phyloP scores from a whole-genome alignment of 2,797 vertebrate genomes.

The Chelon labrosus region DNA sequence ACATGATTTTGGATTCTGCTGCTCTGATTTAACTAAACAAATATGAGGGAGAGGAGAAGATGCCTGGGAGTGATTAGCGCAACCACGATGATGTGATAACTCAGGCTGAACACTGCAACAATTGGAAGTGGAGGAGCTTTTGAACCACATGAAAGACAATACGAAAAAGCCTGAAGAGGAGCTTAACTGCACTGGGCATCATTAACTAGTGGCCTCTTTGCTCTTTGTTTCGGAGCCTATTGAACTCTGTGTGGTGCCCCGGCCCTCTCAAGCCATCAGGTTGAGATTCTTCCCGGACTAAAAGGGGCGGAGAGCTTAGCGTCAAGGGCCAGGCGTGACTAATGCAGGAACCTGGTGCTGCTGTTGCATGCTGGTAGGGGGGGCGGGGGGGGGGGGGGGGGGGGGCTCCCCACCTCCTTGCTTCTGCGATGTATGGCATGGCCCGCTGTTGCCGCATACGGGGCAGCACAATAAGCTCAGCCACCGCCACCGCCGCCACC shows the following conservation, averaged over 20 bases:
- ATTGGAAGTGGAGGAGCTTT: conserved; percentile 57
- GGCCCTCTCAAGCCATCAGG: conserved; percentile 52
- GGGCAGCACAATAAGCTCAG: conserved; percentile 59
- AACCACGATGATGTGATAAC: conserved; percentile 17
- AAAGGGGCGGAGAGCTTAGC: conserved; percentile 41
- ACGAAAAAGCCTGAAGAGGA: conserved; percentile 62
- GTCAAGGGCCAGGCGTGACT: conserved; percentile 70
- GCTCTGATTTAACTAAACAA: conserved; percentile 27
- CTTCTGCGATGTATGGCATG: conserved; percentile 36
- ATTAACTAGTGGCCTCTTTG: conserved; percentile 78
- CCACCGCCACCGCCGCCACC: conserved; percentile 11
- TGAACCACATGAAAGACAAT: conserved; percentile 66
- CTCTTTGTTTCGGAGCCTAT: conserved; percentile 79
- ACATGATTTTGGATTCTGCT: conserved; percentile 7
- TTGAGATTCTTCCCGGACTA: conserved; percentile 54
- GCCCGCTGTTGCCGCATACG: conserved; percentile 55
- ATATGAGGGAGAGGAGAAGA: conserved; percentile 21
- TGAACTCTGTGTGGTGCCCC: conserved; percentile 71
- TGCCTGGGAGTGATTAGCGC: conserved; percentile 31
- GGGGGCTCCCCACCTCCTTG: conserved; percentile 25
- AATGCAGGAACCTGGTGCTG: conserved; percentile 75
- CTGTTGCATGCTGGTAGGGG: conserved; percentile 61
- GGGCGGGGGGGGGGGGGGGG: conserved; percentile 6
- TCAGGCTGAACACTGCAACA: conserved; percentile 34
- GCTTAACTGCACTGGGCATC: conserved; percentile 75